Evolutionary conservation across 2,113 vertebrate species (phyloP), one percentile per base, ranked within the genome.

Genomic region (Bos javanicus): DNA sequence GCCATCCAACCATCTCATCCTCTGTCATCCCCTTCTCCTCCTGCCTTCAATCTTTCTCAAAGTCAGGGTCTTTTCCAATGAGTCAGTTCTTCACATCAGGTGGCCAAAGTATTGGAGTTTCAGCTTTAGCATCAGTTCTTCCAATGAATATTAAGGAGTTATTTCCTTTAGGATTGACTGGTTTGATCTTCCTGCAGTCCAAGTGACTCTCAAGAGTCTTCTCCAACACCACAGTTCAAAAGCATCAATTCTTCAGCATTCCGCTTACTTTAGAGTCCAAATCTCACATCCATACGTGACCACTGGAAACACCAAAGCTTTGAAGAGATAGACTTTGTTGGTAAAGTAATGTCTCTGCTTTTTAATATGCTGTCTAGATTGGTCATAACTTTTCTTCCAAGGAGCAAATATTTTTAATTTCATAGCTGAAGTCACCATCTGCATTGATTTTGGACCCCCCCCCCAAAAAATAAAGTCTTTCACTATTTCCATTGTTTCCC

Each of bases 231-330:
- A 71, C 2, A 21, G n/a, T 71, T 36, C n/a, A 71, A 71, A 67
- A 67, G 64, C 64, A 67, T 36, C 64, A 67, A 67, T 19, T 36
- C 26, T 67, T 11, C 4, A 0, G 17, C 1, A 0, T 8, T 67
- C 33, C 10, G 17, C 33, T 36, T 67, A 19, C 33, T 67, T 67
- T 19, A 36, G 8, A 36, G 33, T 67, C 33, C 64, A 67, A 36
- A 17, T 67, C 33, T 67, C 64, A 67, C 33, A 67, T 67, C 64
- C 33, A 5, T 36, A 21, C 16, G 36, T 67, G 17, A 67, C 64
- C 9, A 67, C 0, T 0, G 64, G 33, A 36, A 36, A 71, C 36
- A 71, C 64, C 64, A 36, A 36, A 71, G 64, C n/a, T 36, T 21
- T 71, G 64, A 71, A 19, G 2, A 71, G n/a, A 71, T 21, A n/a